Base-by-base conservation (phyloP, 2,113 vertebrate species). In the Rhabdornis inornatus region DNA sequence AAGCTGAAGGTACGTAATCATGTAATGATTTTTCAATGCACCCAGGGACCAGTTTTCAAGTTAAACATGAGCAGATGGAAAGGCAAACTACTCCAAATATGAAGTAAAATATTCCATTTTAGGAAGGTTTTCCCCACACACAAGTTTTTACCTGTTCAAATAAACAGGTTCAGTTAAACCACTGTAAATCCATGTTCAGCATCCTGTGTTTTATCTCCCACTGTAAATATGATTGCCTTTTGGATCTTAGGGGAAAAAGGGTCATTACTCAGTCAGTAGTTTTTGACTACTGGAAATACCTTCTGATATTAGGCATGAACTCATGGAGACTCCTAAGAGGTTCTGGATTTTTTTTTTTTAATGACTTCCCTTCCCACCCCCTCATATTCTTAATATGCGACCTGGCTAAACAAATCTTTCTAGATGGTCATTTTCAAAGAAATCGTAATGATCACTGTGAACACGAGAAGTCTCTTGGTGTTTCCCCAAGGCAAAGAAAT, bases 371-470 rank as follows among this genome's bases (percentile, higher is more conserved):
- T 15, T 53, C 27, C 35, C 1, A 14, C 7, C 1, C 15, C 10
- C 8, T 14, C 11, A 78, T 85, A 84, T 92, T 86, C 77, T 94
- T 95, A 78, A 89, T 81, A 87, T 16, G 80, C 77, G 61, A 91
- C 20, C 56, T 76, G 45, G 78, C 40, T 85, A 94, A 97, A 95
- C 40, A 20, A 94, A 92, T 92, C 44, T 94, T 91, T 94, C 91
- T 92, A 68, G 72, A 13, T 50, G n/a, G 25, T 42, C 23, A 95
- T 93, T 96, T 82, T 95, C 78, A 96, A 94, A 96, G 35, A 95
- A 78, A 69, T 90, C 57, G 44, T 94, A 94, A 96, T 65, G 44
- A 95, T 85, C 70, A 87, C 40, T 83, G 20, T 76, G 72, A 90
- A 96, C 92, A 90, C 4, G 23, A 16, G 22, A 78, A 87, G 64